Evolutionary conservation across 2,888 invertebrate species (phyloP).

Genomic region (Leptinotarsa tumamoca): DNA sequence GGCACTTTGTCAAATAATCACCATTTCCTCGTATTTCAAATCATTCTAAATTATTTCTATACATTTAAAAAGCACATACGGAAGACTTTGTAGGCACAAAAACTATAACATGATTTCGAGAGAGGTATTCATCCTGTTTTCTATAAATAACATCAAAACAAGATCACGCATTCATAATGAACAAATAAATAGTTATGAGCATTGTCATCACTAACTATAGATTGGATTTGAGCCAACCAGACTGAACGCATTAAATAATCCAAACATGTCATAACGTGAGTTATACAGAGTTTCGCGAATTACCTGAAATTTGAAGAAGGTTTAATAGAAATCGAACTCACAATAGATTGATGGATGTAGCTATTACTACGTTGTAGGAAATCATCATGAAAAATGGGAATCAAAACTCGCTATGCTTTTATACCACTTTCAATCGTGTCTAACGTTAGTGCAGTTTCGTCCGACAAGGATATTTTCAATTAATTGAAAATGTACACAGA

Average conservation of each 20-base stretch:
- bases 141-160: slow-evolving; percentile 20
- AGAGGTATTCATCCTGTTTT: neutral
- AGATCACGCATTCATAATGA: slow-evolving; percentile 10
- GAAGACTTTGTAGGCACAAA: neutral
- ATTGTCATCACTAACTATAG: slow-evolving; percentile 47
- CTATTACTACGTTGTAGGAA: too few relatives aligned
- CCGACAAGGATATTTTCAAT: too few relatives aligned
- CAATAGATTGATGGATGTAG: too few relatives aligned
- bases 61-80: neutral
- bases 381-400: too few relatives aligned
- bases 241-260: slow-evolving; percentile 15
- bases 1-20: neutral
- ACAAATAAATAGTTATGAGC: slow-evolving; percentile 33
- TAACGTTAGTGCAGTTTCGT: too few relatives aligned
- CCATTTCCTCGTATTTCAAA: neutral
- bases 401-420: too few relatives aligned
- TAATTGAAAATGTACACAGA: too few relatives aligned
- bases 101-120: neutral
- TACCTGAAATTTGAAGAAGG: too few relatives aligned
- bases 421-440: too few relatives aligned
- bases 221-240: slow-evolving; percentile 40
- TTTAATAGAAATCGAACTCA: too few relatives aligned
- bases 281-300: neutral
- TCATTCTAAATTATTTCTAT: neutral
- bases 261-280: slow-evolving; percentile 6